Conservation (phyloP, 2,113 vertebrate species). For the Suncus etruscus region DNA sequence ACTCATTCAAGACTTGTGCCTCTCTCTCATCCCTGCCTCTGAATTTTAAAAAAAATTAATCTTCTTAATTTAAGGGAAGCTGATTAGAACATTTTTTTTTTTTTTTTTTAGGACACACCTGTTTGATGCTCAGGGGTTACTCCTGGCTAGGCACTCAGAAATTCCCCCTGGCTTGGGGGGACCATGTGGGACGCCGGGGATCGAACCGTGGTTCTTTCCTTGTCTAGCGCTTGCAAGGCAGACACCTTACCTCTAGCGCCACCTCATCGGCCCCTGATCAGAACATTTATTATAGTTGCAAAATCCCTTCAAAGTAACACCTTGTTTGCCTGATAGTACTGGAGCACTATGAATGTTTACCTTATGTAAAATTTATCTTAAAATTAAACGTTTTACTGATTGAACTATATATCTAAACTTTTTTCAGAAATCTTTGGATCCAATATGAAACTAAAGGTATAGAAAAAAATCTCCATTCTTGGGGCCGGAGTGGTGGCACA, state of each 20-base stretch:
- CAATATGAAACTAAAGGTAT: neutral
- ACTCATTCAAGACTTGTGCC: neutral
- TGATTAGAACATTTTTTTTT: too few species aligned
- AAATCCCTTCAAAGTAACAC: neutral
- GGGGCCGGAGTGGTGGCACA: too few species aligned
- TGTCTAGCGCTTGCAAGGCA: too few species aligned
- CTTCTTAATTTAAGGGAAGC: neutral
- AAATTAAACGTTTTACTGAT: neutral
- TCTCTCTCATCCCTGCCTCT: neutral
- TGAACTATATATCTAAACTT: neutral
- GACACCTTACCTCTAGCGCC: too few species aligned
- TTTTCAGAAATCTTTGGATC: neutral
- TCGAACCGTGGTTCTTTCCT: too few species aligned
- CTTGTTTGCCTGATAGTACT: neutral
- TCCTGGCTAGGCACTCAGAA: too few species aligned
- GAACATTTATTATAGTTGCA: neutral
- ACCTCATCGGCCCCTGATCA: too few species aligned
- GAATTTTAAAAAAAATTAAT: neutral
- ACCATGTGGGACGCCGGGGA: too few species aligned
- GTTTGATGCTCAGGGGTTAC: too few species aligned
- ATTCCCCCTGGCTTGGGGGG: too few species aligned
- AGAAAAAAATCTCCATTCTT: too few species aligned
- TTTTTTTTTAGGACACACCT: too few species aligned
- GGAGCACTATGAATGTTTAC: neutral
- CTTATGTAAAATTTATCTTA: neutral